Conservation (phyloP, 2,113 vertebrate genomes). For the Ochotona curzoniae region DNA sequence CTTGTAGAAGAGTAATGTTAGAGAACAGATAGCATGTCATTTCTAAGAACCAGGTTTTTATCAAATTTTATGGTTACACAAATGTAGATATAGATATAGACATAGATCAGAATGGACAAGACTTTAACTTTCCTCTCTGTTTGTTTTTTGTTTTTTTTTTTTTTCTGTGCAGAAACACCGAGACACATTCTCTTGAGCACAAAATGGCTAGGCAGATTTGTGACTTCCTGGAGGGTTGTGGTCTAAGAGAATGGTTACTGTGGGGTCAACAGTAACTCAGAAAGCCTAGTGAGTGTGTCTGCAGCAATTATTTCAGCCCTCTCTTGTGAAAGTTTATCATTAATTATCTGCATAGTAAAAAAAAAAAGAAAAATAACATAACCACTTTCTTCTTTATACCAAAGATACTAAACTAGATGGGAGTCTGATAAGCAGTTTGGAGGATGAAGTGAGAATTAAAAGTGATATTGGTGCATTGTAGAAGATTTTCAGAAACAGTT, state of each 20-base stretch:
- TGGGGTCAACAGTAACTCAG: background rate
- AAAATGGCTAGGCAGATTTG: background rate
- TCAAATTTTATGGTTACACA: background rate
- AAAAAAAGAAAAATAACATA: background rate
- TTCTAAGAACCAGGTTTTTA: background rate
- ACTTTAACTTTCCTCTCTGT: background rate
- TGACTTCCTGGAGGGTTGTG: background rate
- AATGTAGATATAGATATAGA: background rate
- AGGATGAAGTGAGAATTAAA: conserved; percentile 30
- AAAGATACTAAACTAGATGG: background rate
- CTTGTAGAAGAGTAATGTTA: background rate
- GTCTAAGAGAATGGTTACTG: background rate
- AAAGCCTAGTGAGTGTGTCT: background rate
- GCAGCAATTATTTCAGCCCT: background rate
- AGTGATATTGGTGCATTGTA: background rate
- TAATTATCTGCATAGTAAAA: conserved; percentile 6
- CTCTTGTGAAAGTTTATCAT: conserved; percentile 1
- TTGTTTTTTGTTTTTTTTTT: too few relatives aligned
- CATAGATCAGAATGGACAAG: background rate
- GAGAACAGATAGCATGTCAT: background rate
- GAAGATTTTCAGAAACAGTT: conserved; percentile 8
- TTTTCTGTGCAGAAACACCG: background rate
- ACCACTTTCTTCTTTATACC: background rate
- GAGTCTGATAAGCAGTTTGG: background rate
- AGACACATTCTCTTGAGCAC: background rate